Evolutionary conservation across 2,113 vertebrate species (phyloP), one percentile per base, ranked within the genome.

Genomic region (Lynx canadensis): DNA sequence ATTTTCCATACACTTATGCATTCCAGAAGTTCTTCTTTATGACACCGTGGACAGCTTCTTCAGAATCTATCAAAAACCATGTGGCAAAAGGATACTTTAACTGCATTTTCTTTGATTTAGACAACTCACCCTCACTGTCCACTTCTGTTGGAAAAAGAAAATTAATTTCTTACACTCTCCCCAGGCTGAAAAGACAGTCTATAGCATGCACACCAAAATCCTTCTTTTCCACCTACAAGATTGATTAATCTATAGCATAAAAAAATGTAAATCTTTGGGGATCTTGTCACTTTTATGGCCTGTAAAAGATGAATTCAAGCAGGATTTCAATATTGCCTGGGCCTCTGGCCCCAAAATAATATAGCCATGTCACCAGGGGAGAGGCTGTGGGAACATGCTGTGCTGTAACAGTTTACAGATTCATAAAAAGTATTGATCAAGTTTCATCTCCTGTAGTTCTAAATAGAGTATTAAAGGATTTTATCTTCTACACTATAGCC

Each of bases 241-340:
- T 84, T 98, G 98, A 98, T 98, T 98, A 92, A 97, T 98, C 95
- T 97, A 69, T 97, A 98, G 97, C 86, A 95, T 95, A 96, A 82
- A 97, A 94, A 98, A 96, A 81, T 97, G 84, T 98, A 98, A 98
- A 98, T 98, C 95, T 97, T 95, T 66, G 29, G 71, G 68, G 79
- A 94, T 97, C 97, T 97, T 97, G 87, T 98, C 97, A 97, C 87
- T 97, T 98, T 97, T 93, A 94, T 85, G 83, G 82, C 84, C 93
- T 97, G 94, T 74, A 87, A 98, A 97, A 98, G 97, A 36, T 97
- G 82, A 98, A 98, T 98, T 95, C 97, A 98, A 98, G 91, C 83
- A 98, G 87, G 90, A 93, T 96, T 98, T 97, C 93, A 55, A 98
- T 98, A 98, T 93, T 83, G 89, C 91, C 95, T 93, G 96, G 97